Percentiles rank a stretch among this genome's conserved stretches.
phyloP scores from a whole-genome alignment of 2,797 vertebrate species.

The Gymnothorax reevesii region DNA sequence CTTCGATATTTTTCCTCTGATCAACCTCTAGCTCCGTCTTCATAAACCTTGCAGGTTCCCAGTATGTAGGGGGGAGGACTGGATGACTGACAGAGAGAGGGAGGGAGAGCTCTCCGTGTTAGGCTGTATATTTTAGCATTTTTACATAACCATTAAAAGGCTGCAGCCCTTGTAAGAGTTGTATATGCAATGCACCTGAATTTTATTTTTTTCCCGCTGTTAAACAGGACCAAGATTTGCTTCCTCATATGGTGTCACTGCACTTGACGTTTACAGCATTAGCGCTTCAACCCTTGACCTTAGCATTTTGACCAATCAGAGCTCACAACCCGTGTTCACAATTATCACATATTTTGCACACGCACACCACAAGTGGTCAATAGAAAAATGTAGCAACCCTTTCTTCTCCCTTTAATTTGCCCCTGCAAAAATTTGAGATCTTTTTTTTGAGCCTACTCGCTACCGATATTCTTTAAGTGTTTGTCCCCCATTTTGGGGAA shows the following conservation, averaged over 20 bases:
- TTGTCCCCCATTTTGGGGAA: conserved; percentile 13
- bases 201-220: background rate
- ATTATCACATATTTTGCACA: conserved; percentile 10
- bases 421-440: conserved; percentile 1
- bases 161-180: background rate
- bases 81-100: background rate
- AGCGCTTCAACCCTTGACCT: background rate
- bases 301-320: conserved; percentile 9
- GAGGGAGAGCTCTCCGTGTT: background rate
- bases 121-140: conserved; percentile 3
- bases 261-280: background rate
- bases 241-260: background rate
- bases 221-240: background rate
- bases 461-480: conserved; percentile 32
- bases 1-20: background rate
- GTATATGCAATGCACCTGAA: background rate
- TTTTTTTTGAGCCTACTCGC: conserved; percentile 25
- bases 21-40: background rate
- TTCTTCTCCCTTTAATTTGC: background rate
- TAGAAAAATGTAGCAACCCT: conserved; percentile 20
- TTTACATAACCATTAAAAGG: background rate
- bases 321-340: conserved; percentile 17
- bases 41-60: background rate
- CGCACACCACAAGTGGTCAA: conserved; percentile 7
- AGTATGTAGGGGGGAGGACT: background rate